A percentile compares a stretch with the other conserved stretches of the same genome.
Evolutionary conservation across 2,113 vertebrate genomes (phyloP).

Genomic region (Thalassarche chlororhynchos): DNA sequence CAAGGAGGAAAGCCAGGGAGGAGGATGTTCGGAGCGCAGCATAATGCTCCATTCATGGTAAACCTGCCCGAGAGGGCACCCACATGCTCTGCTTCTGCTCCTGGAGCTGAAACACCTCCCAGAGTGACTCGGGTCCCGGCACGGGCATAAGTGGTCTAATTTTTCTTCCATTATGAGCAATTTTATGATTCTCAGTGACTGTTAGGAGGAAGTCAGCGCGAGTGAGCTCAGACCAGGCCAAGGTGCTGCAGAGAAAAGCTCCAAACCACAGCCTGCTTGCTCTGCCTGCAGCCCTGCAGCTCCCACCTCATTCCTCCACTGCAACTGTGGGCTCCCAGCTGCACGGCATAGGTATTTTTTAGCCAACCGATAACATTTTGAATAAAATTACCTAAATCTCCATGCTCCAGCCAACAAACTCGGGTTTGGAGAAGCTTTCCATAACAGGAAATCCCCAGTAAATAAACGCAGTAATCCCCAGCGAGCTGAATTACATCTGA

Average conservation of each 20-base stretch:
- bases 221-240: not conserved
- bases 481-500: not conserved
- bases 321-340: not conserved
- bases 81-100: not conserved
- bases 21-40: not conserved
- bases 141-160: rapidly evolving
- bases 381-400: not conserved
- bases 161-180: not conserved
- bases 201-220: not conserved
- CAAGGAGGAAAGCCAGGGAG: not conserved
- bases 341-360: rapidly evolving
- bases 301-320: not conserved
- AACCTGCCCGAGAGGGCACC: not conserved
- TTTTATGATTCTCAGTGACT: not conserved
- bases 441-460: too few relatives aligned
- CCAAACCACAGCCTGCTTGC: not conserved
- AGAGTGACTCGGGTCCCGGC: not conserved
- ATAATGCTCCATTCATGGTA: not conserved
- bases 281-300: not conserved
- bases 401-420: not conserved
- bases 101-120: not conserved
- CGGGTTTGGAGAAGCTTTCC: not conserved
- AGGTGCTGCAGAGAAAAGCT: not conserved
- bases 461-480: not conserved
- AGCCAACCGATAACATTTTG: not conserved